Evolutionary conservation across 2,113 vertebrate genomes (phyloP), one percentile per base, ranked within the genome.

Genomic region (Heterochromis multidens): DNA sequence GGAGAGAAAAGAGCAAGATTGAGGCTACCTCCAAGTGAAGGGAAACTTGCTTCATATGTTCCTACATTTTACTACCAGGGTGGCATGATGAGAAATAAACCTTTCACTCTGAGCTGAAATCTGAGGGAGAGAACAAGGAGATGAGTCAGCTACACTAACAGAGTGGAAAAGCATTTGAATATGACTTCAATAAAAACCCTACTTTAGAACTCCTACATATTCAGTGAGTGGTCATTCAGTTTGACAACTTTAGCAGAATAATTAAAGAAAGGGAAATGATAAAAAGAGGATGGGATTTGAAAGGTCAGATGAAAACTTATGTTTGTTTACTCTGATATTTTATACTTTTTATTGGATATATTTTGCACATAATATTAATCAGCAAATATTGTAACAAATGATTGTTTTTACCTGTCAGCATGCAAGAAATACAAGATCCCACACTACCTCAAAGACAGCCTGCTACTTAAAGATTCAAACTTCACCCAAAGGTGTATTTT

Each of bases 81-180:
- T 91, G 89, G 82, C 81, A 63, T 70, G 78, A 91, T 27, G 27
- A 74, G 89, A 74, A 74, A 93, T 94, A 90, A 94, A 91, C 90
- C 87, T 85, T 88, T 46, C 54, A 77, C 70, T 86, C 54, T 58
- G 54, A 83, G 87, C 77, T 56, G 63, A 62, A 83, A 88, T 86
- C 33, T 86, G 46, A 81, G 23, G 67, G 17, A 59, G 59, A 79
- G 88, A 90, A 85, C 80, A 76, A 60, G 82, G 58, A 80, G 82
- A 86, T 87, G 82, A 88, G 62, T 89, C 78, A 89, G 89, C 85
- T 54, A 65, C 19, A 79, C 67, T 79, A 81, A 90, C 58, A 61
- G 74, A 79, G 82, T 72, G 58, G 78, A 89, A 33, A 12, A 12
- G 33, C 49, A 77, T 84, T 72, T 79, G 81, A 88, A 88, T 87